phyloP scores from a whole-genome alignment of 2,888 invertebrate species.

The Nephrotoma appendiculata region DNA sequence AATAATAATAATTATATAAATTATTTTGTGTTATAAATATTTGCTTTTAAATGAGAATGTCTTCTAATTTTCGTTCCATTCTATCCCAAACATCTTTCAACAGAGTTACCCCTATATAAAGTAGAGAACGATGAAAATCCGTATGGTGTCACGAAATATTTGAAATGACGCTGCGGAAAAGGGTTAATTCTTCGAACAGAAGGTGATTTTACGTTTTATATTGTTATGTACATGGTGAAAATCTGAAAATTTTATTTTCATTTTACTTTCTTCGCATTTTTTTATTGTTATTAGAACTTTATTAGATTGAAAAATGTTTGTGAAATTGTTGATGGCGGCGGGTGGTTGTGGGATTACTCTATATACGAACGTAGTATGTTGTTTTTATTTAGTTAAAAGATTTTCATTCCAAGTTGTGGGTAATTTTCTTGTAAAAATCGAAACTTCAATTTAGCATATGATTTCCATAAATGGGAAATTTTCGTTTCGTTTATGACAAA shows the following conservation, averaged over 20 bases:
- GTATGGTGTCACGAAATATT: not conserved
- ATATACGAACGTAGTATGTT: not conserved
- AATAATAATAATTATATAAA: not conserved
- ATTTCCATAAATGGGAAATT: no score
- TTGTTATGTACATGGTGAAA: not conserved
- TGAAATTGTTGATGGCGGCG: not conserved
- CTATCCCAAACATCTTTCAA: not conserved
- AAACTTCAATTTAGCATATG: not conserved
- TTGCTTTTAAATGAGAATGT: not conserved
- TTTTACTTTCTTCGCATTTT: not conserved
- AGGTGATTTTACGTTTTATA: not conserved
- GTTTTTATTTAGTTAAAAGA: not conserved
- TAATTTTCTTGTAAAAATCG: not conserved
- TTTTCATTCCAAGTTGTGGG: no score
- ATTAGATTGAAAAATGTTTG: not conserved
- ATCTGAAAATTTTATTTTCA: not conserved
- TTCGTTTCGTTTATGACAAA: no score
- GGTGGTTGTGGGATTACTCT: not conserved
- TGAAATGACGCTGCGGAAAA: not conserved
- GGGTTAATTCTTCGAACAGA: not conserved
- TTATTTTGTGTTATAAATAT: not conserved
- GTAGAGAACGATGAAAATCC: not conserved
- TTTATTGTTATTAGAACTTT: not conserved
- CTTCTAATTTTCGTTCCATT: not conserved
- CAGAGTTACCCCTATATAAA: no score